phyloP scores from a whole-genome alignment of 2,888 invertebrate genomes.

The Lycia hirtaria region DNA sequence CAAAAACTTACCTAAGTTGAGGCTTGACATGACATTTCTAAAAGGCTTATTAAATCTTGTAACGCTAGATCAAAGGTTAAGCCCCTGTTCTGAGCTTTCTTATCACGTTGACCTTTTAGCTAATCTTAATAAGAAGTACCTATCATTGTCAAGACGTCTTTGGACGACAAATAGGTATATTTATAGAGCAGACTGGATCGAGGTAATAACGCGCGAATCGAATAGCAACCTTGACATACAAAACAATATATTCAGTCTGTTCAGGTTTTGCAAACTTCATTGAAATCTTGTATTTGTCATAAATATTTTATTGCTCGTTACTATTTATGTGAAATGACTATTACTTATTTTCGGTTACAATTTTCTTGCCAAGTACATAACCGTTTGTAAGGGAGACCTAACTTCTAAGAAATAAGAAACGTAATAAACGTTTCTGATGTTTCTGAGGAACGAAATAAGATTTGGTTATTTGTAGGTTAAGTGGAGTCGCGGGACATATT shows the following conservation, averaged over 20 bases:
- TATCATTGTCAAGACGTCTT: background rate
- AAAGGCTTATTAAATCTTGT: background rate
- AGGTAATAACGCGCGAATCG: background rate
- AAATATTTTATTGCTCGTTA: constrained; percentile 2
- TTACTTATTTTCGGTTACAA: background rate
- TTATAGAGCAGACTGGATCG: background rate
- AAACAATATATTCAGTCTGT: background rate
- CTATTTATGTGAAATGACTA: background rate
- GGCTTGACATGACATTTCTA: background rate
- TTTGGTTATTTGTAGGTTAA: constrained; percentile 7
- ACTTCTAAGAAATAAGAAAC: constrained; percentile 14
- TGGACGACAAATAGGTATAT: background rate
- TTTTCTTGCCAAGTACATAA: constrained; percentile 2
- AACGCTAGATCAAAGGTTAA: constrained; percentile 1
- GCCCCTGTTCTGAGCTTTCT: constrained; percentile 14
- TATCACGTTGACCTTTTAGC: constrained; percentile 10
- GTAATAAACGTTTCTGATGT: constrained; percentile 12
- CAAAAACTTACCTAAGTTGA: background rate
- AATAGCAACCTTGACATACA: background rate
- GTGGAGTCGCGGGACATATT: constrained; percentile 3
- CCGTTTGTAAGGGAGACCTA: background rate
- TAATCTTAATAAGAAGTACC: background rate
- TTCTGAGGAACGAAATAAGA: constrained; percentile 2
- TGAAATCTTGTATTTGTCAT: background rate
- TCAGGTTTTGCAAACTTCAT: background rate